phyloP scores from a whole-genome alignment of 2,113 vertebrate genomes.

The Hydrolagus affinis region DNA sequence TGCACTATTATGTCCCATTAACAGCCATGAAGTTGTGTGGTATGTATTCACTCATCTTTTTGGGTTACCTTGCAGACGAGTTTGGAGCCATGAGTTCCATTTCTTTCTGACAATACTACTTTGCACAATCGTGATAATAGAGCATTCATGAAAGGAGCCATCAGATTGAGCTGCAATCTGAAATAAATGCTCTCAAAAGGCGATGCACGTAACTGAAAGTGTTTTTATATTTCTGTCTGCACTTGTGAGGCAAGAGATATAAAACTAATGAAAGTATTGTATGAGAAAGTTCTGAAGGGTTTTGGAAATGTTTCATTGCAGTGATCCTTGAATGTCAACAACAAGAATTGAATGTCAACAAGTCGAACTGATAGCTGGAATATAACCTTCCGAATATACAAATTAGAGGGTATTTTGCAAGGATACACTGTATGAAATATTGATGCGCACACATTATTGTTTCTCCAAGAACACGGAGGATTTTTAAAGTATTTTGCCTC shows the following conservation, averaged over 20 bases:
- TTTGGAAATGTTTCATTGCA: neutral
- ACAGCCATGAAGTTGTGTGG: no score
- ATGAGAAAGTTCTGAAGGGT: neutral
- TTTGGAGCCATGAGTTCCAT: constrained; percentile 10
- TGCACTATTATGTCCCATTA: neutral
- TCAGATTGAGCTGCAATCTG: constrained; percentile 10
- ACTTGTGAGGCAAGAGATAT: constrained; percentile 13
- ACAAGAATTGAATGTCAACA: neutral
- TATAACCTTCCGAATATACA: neutral
- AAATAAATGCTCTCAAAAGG: neutral
- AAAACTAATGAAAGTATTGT: constrained; percentile 11
- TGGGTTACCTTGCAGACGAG: neutral
- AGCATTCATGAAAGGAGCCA: no score
- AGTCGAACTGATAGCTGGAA: neutral
- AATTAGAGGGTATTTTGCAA: constrained; percentile 21
- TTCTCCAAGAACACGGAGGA: neutral
- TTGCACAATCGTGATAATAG: constrained; percentile 6
- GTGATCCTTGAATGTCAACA: neutral
- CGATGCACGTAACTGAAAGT: neutral
- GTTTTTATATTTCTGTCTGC: constrained; percentile 21
- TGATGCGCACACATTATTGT: neutral
- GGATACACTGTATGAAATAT: neutral
- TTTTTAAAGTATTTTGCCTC: constrained; percentile 1
- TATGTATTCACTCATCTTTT: neutral
- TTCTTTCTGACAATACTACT: neutral